phyloP scores from a whole-genome alignment of 2,797 vertebrate genomes.

The Myotis planiceps region DNA sequence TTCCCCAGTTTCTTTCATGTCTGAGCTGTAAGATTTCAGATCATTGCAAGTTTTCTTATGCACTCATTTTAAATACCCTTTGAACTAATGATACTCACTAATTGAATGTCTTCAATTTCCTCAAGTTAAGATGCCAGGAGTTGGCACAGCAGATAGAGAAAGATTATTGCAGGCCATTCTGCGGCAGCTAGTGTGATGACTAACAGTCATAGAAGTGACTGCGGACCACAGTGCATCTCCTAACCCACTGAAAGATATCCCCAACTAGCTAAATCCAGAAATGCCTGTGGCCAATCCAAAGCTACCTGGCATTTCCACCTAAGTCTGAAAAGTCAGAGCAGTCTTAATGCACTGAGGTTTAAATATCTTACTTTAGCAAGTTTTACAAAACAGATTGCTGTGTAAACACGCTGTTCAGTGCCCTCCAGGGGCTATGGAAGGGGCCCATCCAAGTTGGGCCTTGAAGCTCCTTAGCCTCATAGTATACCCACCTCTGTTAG shows the following conservation, averaged over 20 bases:
- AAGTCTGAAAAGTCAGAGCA: background rate
- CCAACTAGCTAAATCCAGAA: background rate
- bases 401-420: background rate
- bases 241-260: background rate
- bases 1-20: background rate
- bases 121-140: background rate
- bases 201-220: background rate
- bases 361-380: background rate
- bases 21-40: background rate
- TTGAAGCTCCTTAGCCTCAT: background rate
- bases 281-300: background rate
- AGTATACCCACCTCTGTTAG: background rate
- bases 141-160: background rate
- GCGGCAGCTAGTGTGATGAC: background rate
- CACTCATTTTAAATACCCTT: constrained; percentile 1
- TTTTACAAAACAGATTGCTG: background rate
- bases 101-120: background rate
- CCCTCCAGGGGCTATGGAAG: background rate
- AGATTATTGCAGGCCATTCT: background rate
- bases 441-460: background rate
- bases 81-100: background rate
- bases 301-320: background rate
- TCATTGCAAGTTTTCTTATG: background rate
- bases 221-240: background rate
- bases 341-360: background rate